Evolutionary conservation across 2,797 vertebrate genomes (phyloP).

Genomic region (Enteromius mattozi): DNA sequence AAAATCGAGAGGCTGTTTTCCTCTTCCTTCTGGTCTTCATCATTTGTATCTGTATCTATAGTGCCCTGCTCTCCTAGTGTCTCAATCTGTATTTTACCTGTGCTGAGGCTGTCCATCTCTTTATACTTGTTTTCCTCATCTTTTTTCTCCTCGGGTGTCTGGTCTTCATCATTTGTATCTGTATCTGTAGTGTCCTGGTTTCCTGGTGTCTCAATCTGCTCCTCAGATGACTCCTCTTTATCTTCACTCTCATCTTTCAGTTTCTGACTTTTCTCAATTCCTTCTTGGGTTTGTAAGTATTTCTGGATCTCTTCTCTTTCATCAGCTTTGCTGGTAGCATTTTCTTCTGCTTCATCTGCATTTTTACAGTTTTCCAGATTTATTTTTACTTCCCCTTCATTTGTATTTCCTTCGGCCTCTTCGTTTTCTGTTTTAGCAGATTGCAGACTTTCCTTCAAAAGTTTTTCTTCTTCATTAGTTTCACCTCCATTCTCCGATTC

Average conservation of each 20-base stretch:
- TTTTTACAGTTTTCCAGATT: too few species aligned
- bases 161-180: not conserved
- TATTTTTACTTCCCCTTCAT: too few species aligned
- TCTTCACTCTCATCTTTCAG: not conserved
- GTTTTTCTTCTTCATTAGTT: not conserved
- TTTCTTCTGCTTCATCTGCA: not conserved
- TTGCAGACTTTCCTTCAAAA: not conserved
- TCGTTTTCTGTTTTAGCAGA: not conserved
- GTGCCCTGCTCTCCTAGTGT: not conserved
- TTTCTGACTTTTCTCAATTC: not conserved
- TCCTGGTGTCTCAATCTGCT: not conserved
- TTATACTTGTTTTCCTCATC: not conserved
- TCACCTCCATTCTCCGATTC: not conserved
- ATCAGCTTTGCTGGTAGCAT: not conserved
- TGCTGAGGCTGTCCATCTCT: fast-evolving
- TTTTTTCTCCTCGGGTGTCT: not conserved
- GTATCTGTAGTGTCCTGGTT: not conserved
- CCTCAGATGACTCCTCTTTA: not conserved
- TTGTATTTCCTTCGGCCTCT: not conserved
- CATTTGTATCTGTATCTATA: not conserved
- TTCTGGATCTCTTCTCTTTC: not conserved
- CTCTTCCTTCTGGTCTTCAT: not conserved
- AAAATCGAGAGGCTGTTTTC: not conserved
- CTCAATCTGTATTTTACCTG: not conserved
- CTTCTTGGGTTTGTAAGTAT: not conserved